Evolutionary conservation across 2,113 vertebrate species (phyloP).

Genomic region (Ranitomeya imitator): DNA sequence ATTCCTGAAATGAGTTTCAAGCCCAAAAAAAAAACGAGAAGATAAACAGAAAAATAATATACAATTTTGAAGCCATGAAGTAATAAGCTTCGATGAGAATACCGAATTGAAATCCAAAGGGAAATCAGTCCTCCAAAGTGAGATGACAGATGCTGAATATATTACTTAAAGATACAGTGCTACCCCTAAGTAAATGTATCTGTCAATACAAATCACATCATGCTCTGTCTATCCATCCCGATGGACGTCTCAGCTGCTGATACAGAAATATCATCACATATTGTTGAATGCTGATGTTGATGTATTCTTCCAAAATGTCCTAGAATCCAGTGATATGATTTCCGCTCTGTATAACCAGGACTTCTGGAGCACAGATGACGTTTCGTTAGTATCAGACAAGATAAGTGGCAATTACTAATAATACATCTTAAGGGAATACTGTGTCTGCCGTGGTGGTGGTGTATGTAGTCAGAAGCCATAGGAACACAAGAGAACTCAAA

Average conservation of each 20-base stretch:
- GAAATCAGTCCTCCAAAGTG: slow-evolving; percentile 52
- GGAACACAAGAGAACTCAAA: neutral
- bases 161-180: slow-evolving; percentile 54
- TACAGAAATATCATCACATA: slow-evolving; percentile 16
- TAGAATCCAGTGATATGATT: slow-evolving; percentile 19
- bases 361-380: slow-evolving; percentile 1
- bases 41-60: slow-evolving; percentile 51
- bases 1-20: slow-evolving; percentile 41
- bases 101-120: slow-evolving; percentile 42
- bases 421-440: neutral
- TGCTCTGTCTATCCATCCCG: slow-evolving; percentile 45
- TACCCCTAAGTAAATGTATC: slow-evolving; percentile 37
- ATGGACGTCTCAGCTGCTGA: slow-evolving; percentile 1
- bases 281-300: slow-evolving; percentile 21
- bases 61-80: slow-evolving; percentile 49
- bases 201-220: slow-evolving; percentile 48
- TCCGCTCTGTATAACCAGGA: neutral
- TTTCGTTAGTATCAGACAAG: neutral
- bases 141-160: slow-evolving; percentile 43
- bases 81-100: slow-evolving; percentile 33
- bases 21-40: slow-evolving; percentile 25
- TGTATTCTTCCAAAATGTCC: slow-evolving; percentile 30
- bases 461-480: neutral
- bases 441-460: neutral
- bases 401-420: slow-evolving; percentile 23